phyloP scores from a whole-genome alignment of 1,140 invertebrate species.

The Aradophagus sp. region DNA sequence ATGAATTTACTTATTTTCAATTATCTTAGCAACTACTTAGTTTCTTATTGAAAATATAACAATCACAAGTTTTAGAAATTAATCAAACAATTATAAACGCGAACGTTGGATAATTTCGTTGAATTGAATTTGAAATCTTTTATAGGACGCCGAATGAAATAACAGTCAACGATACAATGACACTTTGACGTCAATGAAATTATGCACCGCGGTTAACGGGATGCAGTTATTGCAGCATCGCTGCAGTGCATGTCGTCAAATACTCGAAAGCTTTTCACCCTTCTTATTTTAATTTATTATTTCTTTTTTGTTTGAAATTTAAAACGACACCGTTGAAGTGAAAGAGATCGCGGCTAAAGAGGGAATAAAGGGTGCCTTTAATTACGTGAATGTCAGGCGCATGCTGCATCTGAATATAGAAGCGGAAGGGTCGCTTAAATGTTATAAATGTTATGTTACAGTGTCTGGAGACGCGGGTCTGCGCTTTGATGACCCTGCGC shows the following conservation, averaged over 20 bases:
- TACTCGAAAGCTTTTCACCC: constrained; percentile 22
- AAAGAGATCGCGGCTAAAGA: constrained; percentile 41
- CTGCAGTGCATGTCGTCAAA: constrained; percentile 2
- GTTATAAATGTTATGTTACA: constrained; percentile 48
- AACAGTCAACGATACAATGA: no score
- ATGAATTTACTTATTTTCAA: no score
- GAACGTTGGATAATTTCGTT: no score
- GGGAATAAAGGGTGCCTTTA: constrained; percentile 59
- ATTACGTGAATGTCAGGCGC: constrained; percentile 63
- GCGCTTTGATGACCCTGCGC: constrained; percentile 42
- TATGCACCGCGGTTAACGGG: no score
- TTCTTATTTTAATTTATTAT: not conserved
- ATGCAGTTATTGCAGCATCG: no score
- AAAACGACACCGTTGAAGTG: constrained; percentile 47
- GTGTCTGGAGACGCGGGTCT: constrained; percentile 53
- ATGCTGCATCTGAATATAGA: constrained; percentile 59
- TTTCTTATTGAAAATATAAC: no score
- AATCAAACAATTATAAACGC: no score
- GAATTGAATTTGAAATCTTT: no score
- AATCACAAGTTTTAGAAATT: no score
- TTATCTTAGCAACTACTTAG: no score
- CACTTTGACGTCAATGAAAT: no score
- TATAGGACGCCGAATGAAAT: no score
- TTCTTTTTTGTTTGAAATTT: constrained; percentile 20
- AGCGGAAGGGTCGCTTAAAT: constrained; percentile 37